These are phyloP conservation scores for Drosophila rubida DNA, from an alignment of 2,888 invertebrate genomes.

Conservation along the genomic window DNA sequence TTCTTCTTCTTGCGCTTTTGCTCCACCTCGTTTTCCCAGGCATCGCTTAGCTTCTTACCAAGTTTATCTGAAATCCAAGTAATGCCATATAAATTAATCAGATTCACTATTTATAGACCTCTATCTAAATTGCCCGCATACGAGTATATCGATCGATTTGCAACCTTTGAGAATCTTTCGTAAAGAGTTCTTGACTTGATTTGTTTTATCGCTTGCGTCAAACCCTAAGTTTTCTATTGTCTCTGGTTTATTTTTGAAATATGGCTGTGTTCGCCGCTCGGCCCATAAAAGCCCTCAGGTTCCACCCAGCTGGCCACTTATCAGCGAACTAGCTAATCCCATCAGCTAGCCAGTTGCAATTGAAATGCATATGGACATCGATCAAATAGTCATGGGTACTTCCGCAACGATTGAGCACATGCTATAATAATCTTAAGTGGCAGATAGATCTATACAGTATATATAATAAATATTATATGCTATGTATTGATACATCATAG, in stretches of 20 bases:
- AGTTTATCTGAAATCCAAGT: slow-evolving; percentile 81
- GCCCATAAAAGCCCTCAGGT: slow-evolving; percentile 1
- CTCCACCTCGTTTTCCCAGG: slow-evolving; percentile 87
- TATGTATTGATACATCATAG: slow-evolving; percentile 9
- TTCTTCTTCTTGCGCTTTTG: slow-evolving; percentile 81
- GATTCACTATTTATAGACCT: background rate
- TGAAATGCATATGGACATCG: slow-evolving; percentile 14
- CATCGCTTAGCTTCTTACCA: slow-evolving; percentile 87
- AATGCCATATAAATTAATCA: background rate
- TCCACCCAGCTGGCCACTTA: slow-evolving; percentile 27
- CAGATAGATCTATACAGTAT: background rate
- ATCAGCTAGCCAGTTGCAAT: background rate
- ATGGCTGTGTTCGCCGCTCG: slow-evolving; percentile 5
- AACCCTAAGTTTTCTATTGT: slow-evolving; percentile 10
- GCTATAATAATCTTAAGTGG: slow-evolving; percentile 30
- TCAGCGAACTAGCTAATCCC: slow-evolving; percentile 34
- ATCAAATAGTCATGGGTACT: slow-evolving; percentile 21
- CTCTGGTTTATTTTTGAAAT: slow-evolving; percentile 31
- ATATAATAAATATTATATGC: slow-evolving; percentile 1
- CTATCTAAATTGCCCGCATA: slow-evolving; percentile 1
- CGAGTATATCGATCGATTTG: background rate
- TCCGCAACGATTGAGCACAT: slow-evolving; percentile 27
- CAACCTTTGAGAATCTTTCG: background rate
- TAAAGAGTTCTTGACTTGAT: slow-evolving; percentile 17
- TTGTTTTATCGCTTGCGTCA: slow-evolving; percentile 30